Conservation (phyloP, 1,140 invertebrate species). For the Sycophaga agraensis region DNA sequence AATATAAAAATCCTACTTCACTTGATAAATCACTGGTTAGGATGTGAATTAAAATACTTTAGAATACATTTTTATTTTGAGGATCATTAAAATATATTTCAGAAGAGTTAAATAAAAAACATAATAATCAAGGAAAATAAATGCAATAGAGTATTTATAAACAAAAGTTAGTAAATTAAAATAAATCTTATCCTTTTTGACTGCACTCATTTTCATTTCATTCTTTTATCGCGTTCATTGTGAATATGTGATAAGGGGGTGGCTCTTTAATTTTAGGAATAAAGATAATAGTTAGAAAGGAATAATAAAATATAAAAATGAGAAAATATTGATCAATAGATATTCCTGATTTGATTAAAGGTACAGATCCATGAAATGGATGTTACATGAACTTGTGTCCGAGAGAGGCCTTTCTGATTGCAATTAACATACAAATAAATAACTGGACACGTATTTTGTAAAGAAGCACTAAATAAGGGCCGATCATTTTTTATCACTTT, state of each 20-base stretch:
- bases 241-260: too few species aligned
- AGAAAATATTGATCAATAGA: too few species aligned
- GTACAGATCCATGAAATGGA: background rate
- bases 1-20: slow-evolving; percentile 31
- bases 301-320: too few species aligned
- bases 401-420: slow-evolving; percentile 2
- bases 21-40: slow-evolving; percentile 28
- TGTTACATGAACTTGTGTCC: slow-evolving; percentile 9
- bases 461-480: slow-evolving; percentile 2
- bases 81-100: too few species aligned
- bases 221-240: slow-evolving; percentile 7
- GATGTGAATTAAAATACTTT: too few species aligned
- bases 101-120: too few species aligned
- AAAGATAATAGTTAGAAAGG: too few species aligned
- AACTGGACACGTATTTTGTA: slow-evolving; percentile 9
- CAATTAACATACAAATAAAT: slow-evolving; percentile 10
- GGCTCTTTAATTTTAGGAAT: too few species aligned
- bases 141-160: background rate
- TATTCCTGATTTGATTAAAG: background rate
- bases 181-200: slow-evolving; percentile 15
- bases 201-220: slow-evolving; percentile 14
- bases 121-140: slow-evolving; percentile 30
- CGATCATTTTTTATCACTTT: slow-evolving; percentile 15
- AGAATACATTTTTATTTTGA: slow-evolving; percentile 33
- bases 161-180: slow-evolving; percentile 26